Evolutionary conservation across 2,797 vertebrate genomes (phyloP).

Genomic region (Psittacula derbiana): DNA sequence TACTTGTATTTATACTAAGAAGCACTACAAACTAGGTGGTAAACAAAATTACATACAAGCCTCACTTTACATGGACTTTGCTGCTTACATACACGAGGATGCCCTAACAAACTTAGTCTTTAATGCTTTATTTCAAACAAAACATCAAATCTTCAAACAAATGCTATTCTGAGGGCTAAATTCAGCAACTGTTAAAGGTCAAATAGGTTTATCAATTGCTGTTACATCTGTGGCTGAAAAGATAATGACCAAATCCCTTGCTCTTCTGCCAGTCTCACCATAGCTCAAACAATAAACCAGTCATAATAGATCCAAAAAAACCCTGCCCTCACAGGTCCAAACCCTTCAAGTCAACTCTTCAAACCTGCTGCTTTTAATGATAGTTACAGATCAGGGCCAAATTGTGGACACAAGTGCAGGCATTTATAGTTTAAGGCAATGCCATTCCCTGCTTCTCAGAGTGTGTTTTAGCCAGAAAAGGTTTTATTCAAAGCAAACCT

Average conservation of each 20-base stretch:
- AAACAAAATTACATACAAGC: background rate
- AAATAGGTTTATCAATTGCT: background rate
- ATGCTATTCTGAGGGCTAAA: background rate
- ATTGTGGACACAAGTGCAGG: background rate
- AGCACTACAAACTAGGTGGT: background rate
- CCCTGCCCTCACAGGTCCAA: background rate
- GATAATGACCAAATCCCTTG: background rate
- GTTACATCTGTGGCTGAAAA: background rate
- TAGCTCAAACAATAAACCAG: background rate
- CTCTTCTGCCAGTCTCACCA: background rate
- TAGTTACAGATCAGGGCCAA: background rate
- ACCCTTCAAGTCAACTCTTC: background rate
- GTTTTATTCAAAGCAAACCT: constrained; percentile 18
- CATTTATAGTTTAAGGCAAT: background rate
- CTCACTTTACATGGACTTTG: background rate
- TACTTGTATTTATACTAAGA: background rate
- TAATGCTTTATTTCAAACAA: background rate
- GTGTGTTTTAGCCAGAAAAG: background rate
- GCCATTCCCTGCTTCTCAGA: background rate
- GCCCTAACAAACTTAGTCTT: background rate
- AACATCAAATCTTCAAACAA: background rate
- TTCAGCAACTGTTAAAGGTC: background rate
- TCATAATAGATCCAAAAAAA: background rate
- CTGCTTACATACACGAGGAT: background rate
- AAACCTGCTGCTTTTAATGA: background rate